Conservation (phyloP, 1,140 invertebrate genomes). For the Probaryconus sp. region DNA sequence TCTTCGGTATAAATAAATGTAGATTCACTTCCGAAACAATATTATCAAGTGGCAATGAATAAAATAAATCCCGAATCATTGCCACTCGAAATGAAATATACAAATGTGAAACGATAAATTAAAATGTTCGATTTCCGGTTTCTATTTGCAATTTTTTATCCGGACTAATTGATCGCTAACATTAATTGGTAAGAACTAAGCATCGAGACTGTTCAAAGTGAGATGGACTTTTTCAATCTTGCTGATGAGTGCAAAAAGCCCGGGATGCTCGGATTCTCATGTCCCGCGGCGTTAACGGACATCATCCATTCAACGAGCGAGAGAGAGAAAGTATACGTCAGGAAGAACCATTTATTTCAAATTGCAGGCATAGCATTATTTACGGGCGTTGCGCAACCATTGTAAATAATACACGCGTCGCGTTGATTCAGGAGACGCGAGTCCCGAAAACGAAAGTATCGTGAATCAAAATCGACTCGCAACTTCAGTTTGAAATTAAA, state of each 20-base stretch:
- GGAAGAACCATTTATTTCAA: slow-evolving; percentile 39
- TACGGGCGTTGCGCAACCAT: slow-evolving; percentile 29
- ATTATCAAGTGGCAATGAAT: too few species aligned
- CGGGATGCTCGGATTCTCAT: slow-evolving; percentile 1
- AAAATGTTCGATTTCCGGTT: too few species aligned
- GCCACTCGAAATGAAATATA: too few species aligned
- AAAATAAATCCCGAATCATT: too few species aligned
- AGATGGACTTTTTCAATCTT: slow-evolving; percentile 6
- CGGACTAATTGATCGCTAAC: too few species aligned
- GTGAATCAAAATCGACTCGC: slow-evolving; percentile 17
- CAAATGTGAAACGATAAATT: too few species aligned
- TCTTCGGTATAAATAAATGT: too few species aligned
- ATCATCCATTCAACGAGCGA: slow-evolving; percentile 14
- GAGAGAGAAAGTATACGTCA: slow-evolving; percentile 47
- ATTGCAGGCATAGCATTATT: slow-evolving; percentile 28
- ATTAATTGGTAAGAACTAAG: too few species aligned
- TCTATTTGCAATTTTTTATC: too few species aligned
- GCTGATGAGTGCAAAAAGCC: slow-evolving; percentile 10
- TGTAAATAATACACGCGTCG: slow-evolving; percentile 19
- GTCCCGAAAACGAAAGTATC: slow-evolving; percentile 22
- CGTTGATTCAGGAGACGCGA: neutral
- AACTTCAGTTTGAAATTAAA: slow-evolving; percentile 4
- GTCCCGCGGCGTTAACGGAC: slow-evolving; percentile 8
- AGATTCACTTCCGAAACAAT: too few species aligned
- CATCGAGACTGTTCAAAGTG: neutral